Evolutionary conservation across 2,888 invertebrate genomes (phyloP), one percentile per base, ranked within the genome.

Genomic region (Orthonevra nobilis): DNA sequence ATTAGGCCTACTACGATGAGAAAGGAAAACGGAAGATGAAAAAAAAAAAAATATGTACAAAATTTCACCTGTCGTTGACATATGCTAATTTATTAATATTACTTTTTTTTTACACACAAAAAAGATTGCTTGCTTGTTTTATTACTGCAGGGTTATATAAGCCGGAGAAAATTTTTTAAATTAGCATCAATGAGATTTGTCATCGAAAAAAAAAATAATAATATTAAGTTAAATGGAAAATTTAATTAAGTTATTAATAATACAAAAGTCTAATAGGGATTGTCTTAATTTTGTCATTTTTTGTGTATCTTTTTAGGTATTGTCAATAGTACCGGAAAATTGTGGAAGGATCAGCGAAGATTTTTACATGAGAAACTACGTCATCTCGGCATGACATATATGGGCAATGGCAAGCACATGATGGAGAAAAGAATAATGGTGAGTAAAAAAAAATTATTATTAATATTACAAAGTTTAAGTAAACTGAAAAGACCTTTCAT

Each of bases 341-440:
- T 97, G 84, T 97, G 97, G 97, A 96, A 96, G 88, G 95, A 94
- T 84, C 96, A 97, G 87, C 91, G 97, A 70, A 92, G 94, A 82
- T 97, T 97, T 89, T 90, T 97, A 54, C 96, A 96, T 86, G 94
- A 95, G 83, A 94, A 95, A 83, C 91, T 97, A 1, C 91, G 96
- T 14, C 92, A 93, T 83, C 95, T 97, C 84, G 97, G 97, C 56
- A 96, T 97, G 94, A 95, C 96, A 68, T 94, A 94, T 87, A 92
- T 94, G 89, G 95, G 95, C 54, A 92, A 92, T 82, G 94, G 95
- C 82, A 94, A 94, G 87, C 92, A 93, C 85, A 91, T 94, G 84
- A 94, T 97, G 94, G 96, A 96, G 88, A 91, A 91, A 72, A 92
- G 94, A 87, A 96, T 96, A 84, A 95, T 94, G 94, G 95, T 95